Evolutionary conservation across 2,797 vertebrate genomes (phyloP), one percentile per base, ranked within the genome.

Genomic region (Scolopax rusticola): DNA sequence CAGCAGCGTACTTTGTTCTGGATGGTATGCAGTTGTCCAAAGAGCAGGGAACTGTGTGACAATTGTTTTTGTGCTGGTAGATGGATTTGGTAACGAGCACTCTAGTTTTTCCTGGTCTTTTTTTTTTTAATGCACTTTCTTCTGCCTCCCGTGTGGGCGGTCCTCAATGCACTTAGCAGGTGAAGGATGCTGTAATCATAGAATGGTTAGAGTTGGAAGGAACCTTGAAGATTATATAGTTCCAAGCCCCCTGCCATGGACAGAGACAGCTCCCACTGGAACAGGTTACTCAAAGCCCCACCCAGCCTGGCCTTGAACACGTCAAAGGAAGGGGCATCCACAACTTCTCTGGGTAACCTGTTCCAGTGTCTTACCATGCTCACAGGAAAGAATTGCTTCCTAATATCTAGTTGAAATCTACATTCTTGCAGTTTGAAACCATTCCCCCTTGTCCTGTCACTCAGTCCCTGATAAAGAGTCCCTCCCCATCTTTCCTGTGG

Each of bases 1-100:
- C 91, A 87, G 30, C 68, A 86, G 84, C 8, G 0, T 36, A 69
- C 87, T 94, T 92, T 94, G 82, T 94, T 95, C 75, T 87, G 84
- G 47, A 16, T 2, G 4, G 41, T 71, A 78, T 57, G 45, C 11
- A 3, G 41, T 60, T 74, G 48, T 53, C 50, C 78, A n/a, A 69
- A 80, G 78, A 87, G 64, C 60, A 38, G 69, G 69, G 87, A 77
- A 27, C 59, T 74, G 43, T 33, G n/a, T 89, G 68, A 45, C 68
- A 23, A 5, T 68, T 74, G 57, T 6, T 91, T 87, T 57, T 65
- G 6, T 69, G 23, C 30, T 73, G 50, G 64, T 43, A 57, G 84
- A 61, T 70, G 33, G 24, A 86, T 83, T 83, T 83, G 71, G 41
- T 64, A 70, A 60, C 0, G 1, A 85, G 25, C 0, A 0, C 25